Evolutionary conservation across 2,888 invertebrate genomes (phyloP).

Genomic region (Macrosoma leucophasiata): DNA sequence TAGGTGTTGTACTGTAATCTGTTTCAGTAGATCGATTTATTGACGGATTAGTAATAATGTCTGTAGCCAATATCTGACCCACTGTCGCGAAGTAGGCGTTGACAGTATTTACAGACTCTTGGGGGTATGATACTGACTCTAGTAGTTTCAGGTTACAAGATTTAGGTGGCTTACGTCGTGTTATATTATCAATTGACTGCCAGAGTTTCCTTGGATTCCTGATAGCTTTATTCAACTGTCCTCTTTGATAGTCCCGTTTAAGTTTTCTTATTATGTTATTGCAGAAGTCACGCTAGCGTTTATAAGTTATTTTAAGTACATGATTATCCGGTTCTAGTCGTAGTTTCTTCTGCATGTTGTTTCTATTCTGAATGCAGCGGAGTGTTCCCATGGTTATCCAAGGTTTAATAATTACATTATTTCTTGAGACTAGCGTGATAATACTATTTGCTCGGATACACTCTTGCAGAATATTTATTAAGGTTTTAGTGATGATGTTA

Average conservation of each 20-base stretch:
- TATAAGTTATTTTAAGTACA: constrained; percentile 11
- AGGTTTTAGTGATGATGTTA: constrained; percentile 1
- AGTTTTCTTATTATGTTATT: constrained; percentile 9
- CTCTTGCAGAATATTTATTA: background rate
- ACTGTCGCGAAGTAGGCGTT: constrained; percentile 5
- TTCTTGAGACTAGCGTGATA: background rate
- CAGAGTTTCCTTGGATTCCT: constrained; percentile 6
- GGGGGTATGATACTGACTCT: background rate
- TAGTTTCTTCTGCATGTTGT: constrained; percentile 7
- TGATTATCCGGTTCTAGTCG: too few species aligned
- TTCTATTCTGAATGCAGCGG: constrained; percentile 3
- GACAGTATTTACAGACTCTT: background rate
- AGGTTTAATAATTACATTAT: constrained; percentile 6
- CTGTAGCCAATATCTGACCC: constrained; percentile 1
- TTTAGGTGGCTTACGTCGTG: constrained; percentile 7
- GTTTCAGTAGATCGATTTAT: background rate
- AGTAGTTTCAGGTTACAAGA: too few species aligned
- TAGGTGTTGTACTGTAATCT: background rate
- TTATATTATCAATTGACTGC: constrained; percentile 5
- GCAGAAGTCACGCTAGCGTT: constrained; percentile 10
- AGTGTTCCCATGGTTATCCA: constrained; percentile 6
- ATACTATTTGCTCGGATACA: background rate
- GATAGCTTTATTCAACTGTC: background rate
- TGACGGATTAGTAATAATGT: too few species aligned
- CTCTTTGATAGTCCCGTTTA: constrained; percentile 6